Evolutionary conservation across 2,113 vertebrate species (phyloP).

Genomic region (Machaerirhynchus nigripectus): DNA sequence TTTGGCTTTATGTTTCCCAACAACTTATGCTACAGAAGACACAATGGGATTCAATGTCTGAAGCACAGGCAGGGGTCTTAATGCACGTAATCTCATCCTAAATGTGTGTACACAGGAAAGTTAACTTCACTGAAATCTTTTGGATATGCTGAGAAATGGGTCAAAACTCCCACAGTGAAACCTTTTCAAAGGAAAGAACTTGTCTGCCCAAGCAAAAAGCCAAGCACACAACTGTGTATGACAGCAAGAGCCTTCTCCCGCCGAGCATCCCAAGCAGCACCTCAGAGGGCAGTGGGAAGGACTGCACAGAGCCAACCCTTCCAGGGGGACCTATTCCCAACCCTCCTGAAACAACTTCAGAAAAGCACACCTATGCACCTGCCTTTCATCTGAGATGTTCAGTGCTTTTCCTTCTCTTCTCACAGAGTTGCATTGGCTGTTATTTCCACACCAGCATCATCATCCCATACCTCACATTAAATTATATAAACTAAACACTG

Average conservation of each 20-base stretch:
- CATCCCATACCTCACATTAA: neutral
- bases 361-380: neutral
- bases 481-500: neutral
- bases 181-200: neutral
- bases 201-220: neutral
- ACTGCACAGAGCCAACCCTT: neutral
- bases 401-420: neutral
- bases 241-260: neutral
- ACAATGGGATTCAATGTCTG: neutral
- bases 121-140: neutral
- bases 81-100: neutral
- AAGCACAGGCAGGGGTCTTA: neutral
- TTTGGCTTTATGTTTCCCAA: neutral
- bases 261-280: neutral
- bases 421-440: neutral
- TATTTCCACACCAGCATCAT: neutral
- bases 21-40: neutral
- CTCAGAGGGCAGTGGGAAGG: neutral
- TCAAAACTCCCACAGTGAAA: neutral
- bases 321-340: neutral
- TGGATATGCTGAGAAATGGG: neutral
- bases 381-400: neutral
- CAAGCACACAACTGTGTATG: fast-evolving
- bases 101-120: neutral
- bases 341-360: neutral